Evolutionary conservation across 2,888 invertebrate species (phyloP), one percentile per base, ranked within the genome.

Genomic region (Mythimna ferrago): DNA sequence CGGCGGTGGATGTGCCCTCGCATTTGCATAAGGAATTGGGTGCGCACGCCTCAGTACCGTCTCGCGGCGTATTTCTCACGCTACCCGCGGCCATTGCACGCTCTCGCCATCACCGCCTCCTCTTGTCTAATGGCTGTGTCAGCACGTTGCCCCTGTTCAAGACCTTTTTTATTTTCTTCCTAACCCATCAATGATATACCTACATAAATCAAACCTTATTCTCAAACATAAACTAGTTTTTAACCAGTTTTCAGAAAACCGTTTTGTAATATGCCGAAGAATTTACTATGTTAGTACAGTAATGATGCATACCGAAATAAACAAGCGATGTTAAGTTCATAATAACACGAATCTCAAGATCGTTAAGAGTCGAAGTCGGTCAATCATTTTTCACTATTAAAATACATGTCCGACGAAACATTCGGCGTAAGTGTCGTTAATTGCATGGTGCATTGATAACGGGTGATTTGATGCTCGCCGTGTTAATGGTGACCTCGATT

Each of bases 11-110:
- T 90, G 92, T 90, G 89, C 89, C 85, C 84, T 88, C 85, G 81
- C 91, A 96, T 96, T 96, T 93, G 95, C 95, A 96, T 96, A 93
- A 92, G 89, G 91, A 95, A 94, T 95, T 95, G 96, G 96, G 93
- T 91, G 92, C 92, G 93, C 96, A 96, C 96, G 96, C 93, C 93
- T 88, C 89, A 89, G 89, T 90, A 89, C 89, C 88, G 90, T 90
- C 92, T 91, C 89, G 88, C 87, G 89, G 92, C 90, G 92, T 87
- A 91, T 93, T 94, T 95, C 95, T 95, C 95, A 95, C 94, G 94
- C 93, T 94, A 91, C 92, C 86, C 90, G 87, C 90, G 76, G 82
- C 83, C 87, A 87, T 88, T 85, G 87, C 88, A 86, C 86, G 88
- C 85, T 86, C 86, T 84, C 81, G 81, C 86, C 84, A 86, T 86